Conservation (phyloP, 2,797 vertebrate species). For the Gymnocypris eckloni region DNA sequence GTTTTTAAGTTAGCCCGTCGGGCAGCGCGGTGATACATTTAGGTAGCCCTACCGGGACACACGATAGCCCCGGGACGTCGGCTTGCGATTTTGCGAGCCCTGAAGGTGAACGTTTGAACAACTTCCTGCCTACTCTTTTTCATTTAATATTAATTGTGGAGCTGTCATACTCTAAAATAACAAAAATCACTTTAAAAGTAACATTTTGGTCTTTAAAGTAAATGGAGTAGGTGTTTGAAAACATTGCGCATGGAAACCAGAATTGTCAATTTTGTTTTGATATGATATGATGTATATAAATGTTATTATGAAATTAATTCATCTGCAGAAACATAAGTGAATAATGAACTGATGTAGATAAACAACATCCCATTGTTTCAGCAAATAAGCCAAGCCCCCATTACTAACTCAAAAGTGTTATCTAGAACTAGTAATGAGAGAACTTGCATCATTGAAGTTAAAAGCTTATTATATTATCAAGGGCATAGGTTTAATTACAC, state of each 20-base stretch:
- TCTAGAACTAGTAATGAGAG: background rate
- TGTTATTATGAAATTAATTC: background rate
- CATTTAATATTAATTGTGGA: background rate
- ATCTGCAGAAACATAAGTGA: background rate
- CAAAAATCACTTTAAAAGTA: background rate
- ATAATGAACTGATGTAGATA: background rate
- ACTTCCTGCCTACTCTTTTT: background rate
- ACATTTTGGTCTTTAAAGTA: background rate
- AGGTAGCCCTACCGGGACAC: too few species aligned
- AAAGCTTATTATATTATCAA: background rate
- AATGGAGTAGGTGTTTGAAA: background rate
- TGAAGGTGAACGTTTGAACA: background rate
- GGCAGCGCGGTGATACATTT: too few species aligned
- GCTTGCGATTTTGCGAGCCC: too few species aligned
- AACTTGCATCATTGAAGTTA: background rate
- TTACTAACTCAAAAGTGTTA: background rate
- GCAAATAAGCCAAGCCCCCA: background rate
- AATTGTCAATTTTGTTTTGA: background rate
- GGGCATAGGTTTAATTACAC: too few species aligned
- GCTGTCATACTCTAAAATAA: background rate
- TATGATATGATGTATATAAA: background rate
- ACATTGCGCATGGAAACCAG: background rate
- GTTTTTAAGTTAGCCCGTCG: too few species aligned
- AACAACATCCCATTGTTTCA: background rate
- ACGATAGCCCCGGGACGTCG: too few species aligned